These are phyloP conservation scores for Arctopsyche grandis DNA, from an alignment of 1,140 invertebrate species.

Conservation along the genomic window DNA sequence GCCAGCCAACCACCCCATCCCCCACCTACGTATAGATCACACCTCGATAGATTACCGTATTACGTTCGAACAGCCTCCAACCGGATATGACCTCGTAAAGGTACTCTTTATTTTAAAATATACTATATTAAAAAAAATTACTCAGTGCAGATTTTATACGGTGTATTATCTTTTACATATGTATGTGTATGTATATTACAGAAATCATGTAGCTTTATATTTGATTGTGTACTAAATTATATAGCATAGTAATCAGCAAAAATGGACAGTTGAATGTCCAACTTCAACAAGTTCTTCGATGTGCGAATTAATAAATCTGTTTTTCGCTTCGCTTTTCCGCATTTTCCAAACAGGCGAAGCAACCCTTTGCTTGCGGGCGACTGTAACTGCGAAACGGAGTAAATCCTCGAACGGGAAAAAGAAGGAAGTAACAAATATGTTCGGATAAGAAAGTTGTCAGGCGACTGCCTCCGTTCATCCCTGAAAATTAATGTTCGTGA, in stretches of 20 bases:
- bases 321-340: not conserved
- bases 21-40: slow-evolving; percentile 41
- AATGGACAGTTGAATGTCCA: not conserved
- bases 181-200: not conserved
- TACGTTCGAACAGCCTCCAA: slow-evolving; percentile 11
- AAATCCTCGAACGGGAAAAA: slow-evolving; percentile 56
- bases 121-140: too few species aligned
- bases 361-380: not conserved
- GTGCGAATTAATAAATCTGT: not conserved
- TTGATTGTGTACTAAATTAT: not conserved
- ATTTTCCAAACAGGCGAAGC: not conserved
- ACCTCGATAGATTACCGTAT: slow-evolving; percentile 48
- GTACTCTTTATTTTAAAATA: not conserved
- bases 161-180: not conserved
- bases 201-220: not conserved
- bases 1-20: not conserved
- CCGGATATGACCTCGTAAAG: not conserved
- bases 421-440: slow-evolving; percentile 60
- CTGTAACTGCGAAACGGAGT: slow-evolving; percentile 38
- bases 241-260: too few species aligned
- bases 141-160: too few species aligned
- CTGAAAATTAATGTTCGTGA: slow-evolving; percentile 59
- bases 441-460: slow-evolving; percentile 63
- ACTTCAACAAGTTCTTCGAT: not conserved
- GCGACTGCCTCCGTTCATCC: slow-evolving; percentile 60